A percentile compares a stretch with the other conserved stretches of the same genome.
These are phyloP conservation scores for Pseudococcus viburni DNA, from an alignment of 2,888 invertebrate species.

Conservation along the genomic window DNA sequence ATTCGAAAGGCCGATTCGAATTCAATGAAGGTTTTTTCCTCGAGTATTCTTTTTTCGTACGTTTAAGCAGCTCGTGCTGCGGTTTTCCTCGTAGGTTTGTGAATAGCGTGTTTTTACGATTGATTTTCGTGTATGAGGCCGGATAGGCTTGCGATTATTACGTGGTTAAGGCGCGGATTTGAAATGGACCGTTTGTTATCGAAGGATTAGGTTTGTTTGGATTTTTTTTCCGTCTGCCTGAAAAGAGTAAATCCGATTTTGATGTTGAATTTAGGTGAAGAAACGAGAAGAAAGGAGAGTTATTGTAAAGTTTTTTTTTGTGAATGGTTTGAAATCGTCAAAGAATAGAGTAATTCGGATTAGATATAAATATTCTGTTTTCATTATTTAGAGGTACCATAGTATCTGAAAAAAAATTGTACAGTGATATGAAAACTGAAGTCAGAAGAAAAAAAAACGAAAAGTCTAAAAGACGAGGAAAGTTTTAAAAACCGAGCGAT, in stretches of 20 bases:
- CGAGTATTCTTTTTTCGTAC: not conserved
- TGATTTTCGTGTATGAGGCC: not conserved
- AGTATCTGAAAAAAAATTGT: too few species aligned
- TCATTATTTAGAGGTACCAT: too few species aligned
- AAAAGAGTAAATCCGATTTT: conserved; percentile 20
- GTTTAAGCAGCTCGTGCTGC: not conserved
- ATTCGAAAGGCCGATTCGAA: not conserved
- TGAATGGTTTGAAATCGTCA: not conserved
- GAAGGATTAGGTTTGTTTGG: not conserved
- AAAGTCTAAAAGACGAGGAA: too few species aligned
- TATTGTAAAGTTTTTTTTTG: not conserved
- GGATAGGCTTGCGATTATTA: conserved; percentile 1
- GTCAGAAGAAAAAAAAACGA: too few species aligned
- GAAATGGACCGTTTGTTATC: not conserved
- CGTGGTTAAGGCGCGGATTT: not conserved
- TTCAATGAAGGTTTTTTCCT: not conserved
- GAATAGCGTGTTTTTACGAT: conserved; percentile 28
- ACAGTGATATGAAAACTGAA: too few species aligned
- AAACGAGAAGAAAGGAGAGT: not conserved
- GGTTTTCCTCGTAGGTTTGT: not conserved
- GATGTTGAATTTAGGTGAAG: not conserved
- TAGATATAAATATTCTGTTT: too few species aligned
- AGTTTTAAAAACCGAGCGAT: too few species aligned
- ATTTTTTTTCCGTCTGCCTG: not conserved
- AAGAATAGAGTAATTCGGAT: not conserved